These are phyloP conservation scores for Aegithalos caudatus DNA, from an alignment of 2,113 vertebrate species.

Conservation along the genomic window DNA sequence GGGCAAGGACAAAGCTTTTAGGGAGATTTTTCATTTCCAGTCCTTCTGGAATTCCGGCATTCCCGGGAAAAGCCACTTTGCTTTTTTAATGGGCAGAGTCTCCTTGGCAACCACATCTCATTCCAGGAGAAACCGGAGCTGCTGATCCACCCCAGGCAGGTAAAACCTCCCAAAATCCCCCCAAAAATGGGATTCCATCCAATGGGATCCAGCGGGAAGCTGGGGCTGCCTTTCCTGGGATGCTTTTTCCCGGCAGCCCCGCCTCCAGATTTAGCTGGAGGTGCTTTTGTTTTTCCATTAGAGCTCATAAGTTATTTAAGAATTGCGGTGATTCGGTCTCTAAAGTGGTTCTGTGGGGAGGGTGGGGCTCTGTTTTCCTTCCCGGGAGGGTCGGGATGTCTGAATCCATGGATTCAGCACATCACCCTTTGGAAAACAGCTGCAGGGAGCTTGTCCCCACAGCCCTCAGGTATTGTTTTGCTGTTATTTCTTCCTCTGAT, in stretches of 20 bases:
- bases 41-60: rapidly evolving
- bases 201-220: rapidly evolving
- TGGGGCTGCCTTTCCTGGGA: not conserved
- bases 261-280: rapidly evolving
- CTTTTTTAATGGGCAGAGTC: not conserved
- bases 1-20: rapidly evolving
- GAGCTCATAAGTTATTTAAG: not conserved
- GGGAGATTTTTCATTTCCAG: rapidly evolving
- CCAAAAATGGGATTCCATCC: no score
- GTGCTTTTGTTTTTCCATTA: not conserved
- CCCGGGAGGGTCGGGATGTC: not conserved
- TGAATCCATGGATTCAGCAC: not conserved
- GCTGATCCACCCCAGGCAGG: not conserved
- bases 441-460: not conserved
- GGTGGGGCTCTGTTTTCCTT: not conserved
- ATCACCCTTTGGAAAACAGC: not conserved
- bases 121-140: not conserved
- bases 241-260: not conserved
- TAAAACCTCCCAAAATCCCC: rapidly evolving
- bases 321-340: not conserved
- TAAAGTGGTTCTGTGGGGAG: not conserved
- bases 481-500: not conserved
- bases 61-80: rapidly evolving
- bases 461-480: not conserved
- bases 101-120: not conserved